Base-by-base conservation (phyloP, 2,797 vertebrate genomes). In the Phataginus tetradactyla region DNA sequence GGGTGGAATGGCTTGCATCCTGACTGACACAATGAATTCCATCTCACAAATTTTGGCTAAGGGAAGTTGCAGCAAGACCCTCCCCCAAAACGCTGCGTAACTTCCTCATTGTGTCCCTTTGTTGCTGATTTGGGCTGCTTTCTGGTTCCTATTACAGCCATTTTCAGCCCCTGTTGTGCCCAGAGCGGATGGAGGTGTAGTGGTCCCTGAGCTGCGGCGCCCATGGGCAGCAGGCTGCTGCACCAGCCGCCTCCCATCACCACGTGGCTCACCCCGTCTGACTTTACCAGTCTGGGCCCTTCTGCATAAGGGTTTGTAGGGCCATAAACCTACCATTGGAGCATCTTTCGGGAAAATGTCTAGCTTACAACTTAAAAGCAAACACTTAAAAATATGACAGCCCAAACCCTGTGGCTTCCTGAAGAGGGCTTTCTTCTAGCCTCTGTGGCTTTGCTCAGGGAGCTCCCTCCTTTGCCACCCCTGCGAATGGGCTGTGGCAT, bases 291-390 rank as follows among this genome's bases (percentile, higher is more conserved):
- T 3, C 42, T 14, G 12, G 61, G 49, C 68, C 37, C 5, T 85
- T 94, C 96, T 51, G 66, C 87, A 12, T 3, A 63, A 96, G 89
- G 45, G 57, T 81, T 89, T 96, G 95, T 45, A 45, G 83, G 45
- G 25, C 61, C 97, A 71, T 75, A 86, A 88, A 94, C 51, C 96
- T 49, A 64, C 85, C 49, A 78, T 10, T 2, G 29, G 59, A 57
- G n/a, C n/a, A 18, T 68, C 32, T 21, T 51, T 1, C 34, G 77
- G 71, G 75, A 97, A 94, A 81, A 39, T 69, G 59, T 83, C 71
- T 57, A 63, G 34, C 85, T 79, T 89, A 92, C 97, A 95, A 83
- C 96, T 97, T 97, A 90, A 61, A 97, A 97, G 93, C 94, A 97
- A 87, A 66, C 12, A 96, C 64, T 93, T 80, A 88, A 94, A 97